Base-by-base conservation (phyloP, 2,113 vertebrate species). In the Antechinus stuartii region DNA sequence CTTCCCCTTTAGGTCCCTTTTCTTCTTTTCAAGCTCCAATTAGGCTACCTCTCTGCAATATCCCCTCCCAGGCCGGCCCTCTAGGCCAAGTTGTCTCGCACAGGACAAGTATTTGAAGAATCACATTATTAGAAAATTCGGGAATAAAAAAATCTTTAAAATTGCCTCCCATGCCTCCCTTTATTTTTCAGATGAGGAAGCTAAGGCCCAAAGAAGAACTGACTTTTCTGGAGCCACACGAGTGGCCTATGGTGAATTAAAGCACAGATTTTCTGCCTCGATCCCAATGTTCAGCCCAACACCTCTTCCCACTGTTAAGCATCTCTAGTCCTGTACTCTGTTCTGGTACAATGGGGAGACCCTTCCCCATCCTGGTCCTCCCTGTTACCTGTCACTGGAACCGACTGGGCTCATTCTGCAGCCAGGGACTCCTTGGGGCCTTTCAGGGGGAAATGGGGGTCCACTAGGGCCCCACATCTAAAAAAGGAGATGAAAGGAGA, bases 381-480 rank as follows among this genome's bases (percentile, higher is more conserved):
- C 61, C 35, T 76, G n/a, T 84, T 96, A 98, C 97, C 97, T 97
- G 30, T 96, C 91, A 89, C 8, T 49, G 10, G 94, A 56, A 93
- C 46, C 53, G 92, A 92, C 68, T 26, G 68, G 89, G 30, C 6
- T 90, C 68, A 26, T 24, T 92, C 30, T 94, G 68, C 68, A 84
- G n/a, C 68, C 68, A 42, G 68, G 68, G 35, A 35, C n/a, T 84
- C 35, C 68, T 42, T 84, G 68, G 55, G 94, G 93, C 56, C 19
- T 12, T 92, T 95, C 84, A 68, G 91, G 49, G 46, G 93, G 95
- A 94, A 9, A 22, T 19, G 55, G 2, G 26, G 42, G 9, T 47
- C 30, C 54, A 8, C 54, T 91, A 91, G 97, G 95, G 57, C 25
- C 91, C 92, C 93, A 96, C 98, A 98, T 98, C 98, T 98, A 92